These are phyloP conservation scores for Tethya wilhelma DNA, from an alignment of 37 sponge, comb jelly and placozoan genomes.

Conservation along the genomic window DNA sequence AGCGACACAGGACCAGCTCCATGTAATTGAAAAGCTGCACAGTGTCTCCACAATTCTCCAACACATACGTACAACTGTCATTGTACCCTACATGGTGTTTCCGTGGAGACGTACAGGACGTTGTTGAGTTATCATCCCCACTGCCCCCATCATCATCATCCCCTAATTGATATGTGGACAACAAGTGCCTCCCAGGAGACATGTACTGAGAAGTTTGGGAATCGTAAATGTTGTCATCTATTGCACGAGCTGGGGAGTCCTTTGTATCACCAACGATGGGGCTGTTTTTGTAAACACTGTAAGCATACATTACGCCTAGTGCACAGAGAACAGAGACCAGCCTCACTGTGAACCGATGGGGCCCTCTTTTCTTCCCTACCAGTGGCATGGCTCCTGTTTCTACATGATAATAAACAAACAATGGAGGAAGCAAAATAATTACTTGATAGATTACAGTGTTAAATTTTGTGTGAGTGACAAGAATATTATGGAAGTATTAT, in stretches of 20 bases:
- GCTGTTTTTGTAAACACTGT: not conserved
- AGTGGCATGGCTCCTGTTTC: too few relatives aligned
- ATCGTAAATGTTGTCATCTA: not conserved
- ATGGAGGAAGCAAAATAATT: too few relatives aligned
- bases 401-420: too few relatives aligned
- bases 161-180: not conserved
- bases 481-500: too few relatives aligned
- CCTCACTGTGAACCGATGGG: too few relatives aligned
- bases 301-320: not conserved
- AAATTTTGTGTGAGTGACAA: too few relatives aligned
- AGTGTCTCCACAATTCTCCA: constrained; percentile 42
- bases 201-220: not conserved
- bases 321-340: constrained; percentile 12
- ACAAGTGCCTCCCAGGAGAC: not conserved
- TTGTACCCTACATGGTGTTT: constrained; percentile 19
- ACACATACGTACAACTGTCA: constrained; percentile 59
- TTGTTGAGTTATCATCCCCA: constrained; percentile 1
- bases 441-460: too few relatives aligned
- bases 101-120: constrained; percentile 26
- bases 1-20: constrained; percentile 63
- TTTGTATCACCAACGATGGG: not conserved
- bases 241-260: too few relatives aligned
- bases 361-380: too few relatives aligned
- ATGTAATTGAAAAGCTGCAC: constrained; percentile 68
- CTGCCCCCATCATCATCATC: constrained; percentile 2